Conservation (phyloP, 2,113 vertebrate genomes). For the Pachypanchax playfairii region DNA sequence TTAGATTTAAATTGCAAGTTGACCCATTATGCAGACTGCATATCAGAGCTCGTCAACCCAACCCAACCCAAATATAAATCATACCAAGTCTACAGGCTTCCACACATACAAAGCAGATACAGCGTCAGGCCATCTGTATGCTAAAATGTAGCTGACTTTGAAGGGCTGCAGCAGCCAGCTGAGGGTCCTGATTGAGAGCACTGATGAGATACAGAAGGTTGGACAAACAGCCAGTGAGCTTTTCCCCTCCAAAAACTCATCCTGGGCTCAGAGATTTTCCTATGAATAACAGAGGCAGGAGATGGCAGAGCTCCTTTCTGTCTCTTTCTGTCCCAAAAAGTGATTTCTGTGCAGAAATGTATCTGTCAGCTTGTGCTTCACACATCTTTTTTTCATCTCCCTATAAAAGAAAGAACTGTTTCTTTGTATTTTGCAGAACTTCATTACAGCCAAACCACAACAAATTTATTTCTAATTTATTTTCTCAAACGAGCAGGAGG, state of each 20-base stretch:
- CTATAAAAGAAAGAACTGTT: constrained; percentile 38
- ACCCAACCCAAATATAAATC: constrained; percentile 51
- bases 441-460: constrained; percentile 35
- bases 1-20: constrained; percentile 54
- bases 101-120: constrained; percentile 21
- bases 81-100: constrained; percentile 3
- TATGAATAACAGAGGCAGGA: constrained; percentile 49
- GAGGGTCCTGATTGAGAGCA: constrained; percentile 59
- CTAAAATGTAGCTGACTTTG: constrained; percentile 72
- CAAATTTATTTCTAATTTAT: constrained; percentile 65
- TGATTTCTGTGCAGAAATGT: constrained; percentile 22
- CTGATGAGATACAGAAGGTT: constrained; percentile 65
- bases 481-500: constrained; percentile 33
- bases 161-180: constrained; percentile 42
- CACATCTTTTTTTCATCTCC: constrained; percentile 26
- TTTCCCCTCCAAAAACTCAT: constrained; percentile 30
- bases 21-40: constrained; percentile 57
- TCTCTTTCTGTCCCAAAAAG: constrained; percentile 13
- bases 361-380: constrained; percentile 3
- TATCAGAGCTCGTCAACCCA: constrained; percentile 37
- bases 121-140: constrained; percentile 52
- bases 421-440: constrained; percentile 34
- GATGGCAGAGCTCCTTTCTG: constrained; percentile 16
- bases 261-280: constrained; percentile 45
- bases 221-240: constrained; percentile 52